Conservation (phyloP, 2,888 invertebrate species). For the Drosophila merina region DNA sequence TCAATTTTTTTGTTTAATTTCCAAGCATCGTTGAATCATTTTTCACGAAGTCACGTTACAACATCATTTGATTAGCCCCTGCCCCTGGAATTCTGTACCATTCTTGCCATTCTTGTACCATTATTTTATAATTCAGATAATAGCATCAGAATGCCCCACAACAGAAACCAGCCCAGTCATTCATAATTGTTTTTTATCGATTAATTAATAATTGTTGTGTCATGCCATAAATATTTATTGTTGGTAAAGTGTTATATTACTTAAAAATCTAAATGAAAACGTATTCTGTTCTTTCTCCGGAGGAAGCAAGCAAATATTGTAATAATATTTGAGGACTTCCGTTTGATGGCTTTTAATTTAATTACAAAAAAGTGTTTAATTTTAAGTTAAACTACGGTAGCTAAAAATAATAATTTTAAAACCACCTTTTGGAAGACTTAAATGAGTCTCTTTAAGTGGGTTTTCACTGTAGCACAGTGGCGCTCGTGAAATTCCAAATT, state of each 20-base stretch:
- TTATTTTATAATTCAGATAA: slow-evolving; percentile 18
- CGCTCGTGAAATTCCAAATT: slow-evolving; percentile 5
- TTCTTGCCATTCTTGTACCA: slow-evolving; percentile 4
- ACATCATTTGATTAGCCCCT: slow-evolving; percentile 16
- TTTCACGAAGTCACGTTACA: slow-evolving; percentile 2
- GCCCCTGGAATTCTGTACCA: slow-evolving; percentile 22
- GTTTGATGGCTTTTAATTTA: slow-evolving; percentile 44
- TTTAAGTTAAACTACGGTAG: neutral
- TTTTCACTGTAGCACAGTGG: neutral
- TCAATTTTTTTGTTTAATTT: slow-evolving; percentile 7
- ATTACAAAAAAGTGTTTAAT: neutral
- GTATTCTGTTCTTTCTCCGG: slow-evolving; percentile 25
- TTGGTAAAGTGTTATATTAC: slow-evolving; percentile 75
- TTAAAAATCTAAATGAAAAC: slow-evolving; percentile 64
- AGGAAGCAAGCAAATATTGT: slow-evolving; percentile 1
- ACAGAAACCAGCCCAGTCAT: slow-evolving; percentile 60
- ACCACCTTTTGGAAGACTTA: neutral
- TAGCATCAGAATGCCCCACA: slow-evolving; percentile 41
- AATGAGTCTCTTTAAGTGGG: neutral
- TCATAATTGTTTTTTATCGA: slow-evolving; percentile 75
- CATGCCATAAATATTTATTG: slow-evolving; percentile 80
- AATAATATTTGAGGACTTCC: slow-evolving; percentile 15
- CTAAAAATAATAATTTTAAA: neutral
- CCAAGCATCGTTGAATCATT: slow-evolving; percentile 3
- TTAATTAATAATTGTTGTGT: slow-evolving; percentile 80